phyloP scores from a whole-genome alignment of 2,888 invertebrate genomes.

The Hemaris fuciformis region DNA sequence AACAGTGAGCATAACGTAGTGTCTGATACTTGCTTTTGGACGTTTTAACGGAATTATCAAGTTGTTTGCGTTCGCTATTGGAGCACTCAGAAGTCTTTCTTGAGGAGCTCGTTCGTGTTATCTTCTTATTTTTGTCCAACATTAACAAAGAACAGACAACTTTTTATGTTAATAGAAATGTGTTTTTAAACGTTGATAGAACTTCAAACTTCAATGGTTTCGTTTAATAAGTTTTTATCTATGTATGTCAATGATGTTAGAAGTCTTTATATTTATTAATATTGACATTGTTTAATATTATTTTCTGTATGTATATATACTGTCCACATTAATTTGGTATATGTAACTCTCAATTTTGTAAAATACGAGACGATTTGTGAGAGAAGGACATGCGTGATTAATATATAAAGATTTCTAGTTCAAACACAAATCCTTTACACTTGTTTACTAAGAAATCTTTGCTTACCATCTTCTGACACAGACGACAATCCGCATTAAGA shows the following conservation, averaged over 20 bases:
- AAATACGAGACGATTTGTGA: not conserved
- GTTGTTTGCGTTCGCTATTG: conserved; percentile 43
- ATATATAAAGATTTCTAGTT: not conserved
- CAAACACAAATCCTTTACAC: not conserved
- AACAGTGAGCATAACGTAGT: conserved; percentile 47
- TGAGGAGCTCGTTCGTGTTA: not conserved
- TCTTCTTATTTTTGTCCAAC: conserved; percentile 7
- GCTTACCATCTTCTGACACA: no score
- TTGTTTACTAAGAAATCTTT: not conserved
- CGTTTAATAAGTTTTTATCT: not conserved
- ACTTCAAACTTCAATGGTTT: not conserved
- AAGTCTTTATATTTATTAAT: not conserved
- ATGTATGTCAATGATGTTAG: no score
- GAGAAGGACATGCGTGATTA: not conserved
- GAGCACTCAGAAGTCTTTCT: conserved; percentile 6
- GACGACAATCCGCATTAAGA: not conserved
- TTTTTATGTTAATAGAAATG: not conserved
- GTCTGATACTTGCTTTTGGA: conserved; percentile 49
- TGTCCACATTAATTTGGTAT: not conserved
- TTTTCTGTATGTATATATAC: not conserved
- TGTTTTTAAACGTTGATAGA: not conserved
- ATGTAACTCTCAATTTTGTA: not conserved
- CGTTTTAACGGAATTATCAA: conserved; percentile 47
- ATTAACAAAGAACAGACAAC: not conserved
- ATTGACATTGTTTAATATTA: not conserved